A percentile compares a stretch with the other conserved stretches of the same genome.
phyloP scores from a whole-genome alignment of 2,888 invertebrate species.

The Cabera pusaria region DNA sequence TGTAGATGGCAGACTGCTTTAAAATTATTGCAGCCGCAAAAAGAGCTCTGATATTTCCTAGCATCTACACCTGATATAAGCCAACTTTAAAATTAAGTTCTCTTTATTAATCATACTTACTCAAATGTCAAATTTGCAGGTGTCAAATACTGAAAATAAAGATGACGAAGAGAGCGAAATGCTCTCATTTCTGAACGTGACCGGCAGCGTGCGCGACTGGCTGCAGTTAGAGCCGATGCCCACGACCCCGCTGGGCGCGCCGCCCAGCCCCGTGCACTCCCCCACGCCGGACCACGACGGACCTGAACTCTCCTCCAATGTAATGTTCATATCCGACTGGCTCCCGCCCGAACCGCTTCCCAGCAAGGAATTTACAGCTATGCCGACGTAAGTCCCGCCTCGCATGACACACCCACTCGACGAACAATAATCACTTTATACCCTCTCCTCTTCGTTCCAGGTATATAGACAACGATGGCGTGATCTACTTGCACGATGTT shows the following conservation, averaged over 20 bases:
- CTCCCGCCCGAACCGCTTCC: constrained; percentile 77
- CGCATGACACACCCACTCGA: no score
- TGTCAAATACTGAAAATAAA: constrained; percentile 17
- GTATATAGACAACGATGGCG: constrained; percentile 71
- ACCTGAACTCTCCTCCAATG: constrained; percentile 35
- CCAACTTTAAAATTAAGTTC: no score
- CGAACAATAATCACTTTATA: no score
- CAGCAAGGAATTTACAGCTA: constrained; percentile 79
- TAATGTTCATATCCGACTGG: constrained; percentile 82
- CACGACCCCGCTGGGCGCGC: constrained; percentile 40
- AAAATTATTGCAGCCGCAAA: no score
- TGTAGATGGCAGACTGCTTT: no score
- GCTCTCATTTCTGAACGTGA: constrained; percentile 63
- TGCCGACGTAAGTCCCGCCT: constrained; percentile 84
- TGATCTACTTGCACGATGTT: constrained; percentile 66
- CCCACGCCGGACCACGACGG: constrained; percentile 25
- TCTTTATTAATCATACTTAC: no score
- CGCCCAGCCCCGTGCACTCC: constrained; percentile 35
- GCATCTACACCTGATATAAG: no score
- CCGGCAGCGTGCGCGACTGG: constrained; percentile 66
- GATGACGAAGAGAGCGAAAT: constrained; percentile 43
- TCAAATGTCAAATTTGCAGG: no score
- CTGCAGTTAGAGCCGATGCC: constrained; percentile 63
- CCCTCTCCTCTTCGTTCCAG: no score
- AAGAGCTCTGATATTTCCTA: no score